A percentile compares a stretch with the other conserved stretches of the same genome.
Evolutionary conservation across 1,140 invertebrate genomes (phyloP).

Genomic region (Drosophila dunni): DNA sequence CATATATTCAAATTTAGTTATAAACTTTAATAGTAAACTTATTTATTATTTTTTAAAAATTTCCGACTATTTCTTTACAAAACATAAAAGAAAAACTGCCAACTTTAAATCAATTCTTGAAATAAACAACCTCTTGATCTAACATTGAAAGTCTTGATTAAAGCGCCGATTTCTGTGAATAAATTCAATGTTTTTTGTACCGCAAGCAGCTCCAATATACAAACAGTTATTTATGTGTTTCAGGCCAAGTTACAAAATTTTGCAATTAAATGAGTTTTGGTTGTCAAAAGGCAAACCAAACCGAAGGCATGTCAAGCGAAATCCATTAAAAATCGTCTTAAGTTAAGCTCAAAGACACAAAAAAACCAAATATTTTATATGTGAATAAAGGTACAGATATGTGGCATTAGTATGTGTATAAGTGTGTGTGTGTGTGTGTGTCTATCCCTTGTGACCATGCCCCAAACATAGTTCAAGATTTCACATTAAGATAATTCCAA

Average conservation of each 20-base stretch:
- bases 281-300: conserved; percentile 31
- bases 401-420: not conserved
- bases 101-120: too few species aligned
- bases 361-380: not conserved
- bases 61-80: too few species aligned
- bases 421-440: conserved; percentile 4
- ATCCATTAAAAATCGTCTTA: conserved; percentile 79
- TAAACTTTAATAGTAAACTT: too few species aligned
- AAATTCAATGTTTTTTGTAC: not conserved
- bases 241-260: conserved; percentile 67
- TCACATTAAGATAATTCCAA: conserved; percentile 82
- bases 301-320: conserved; percentile 70
- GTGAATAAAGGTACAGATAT: conserved; percentile 10
- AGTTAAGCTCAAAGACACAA: conserved; percentile 30
- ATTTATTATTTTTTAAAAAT: too few species aligned
- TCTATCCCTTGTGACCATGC: conserved; percentile 70
- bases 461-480: conserved; percentile 80
- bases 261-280: conserved; percentile 71
- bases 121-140: too few species aligned
- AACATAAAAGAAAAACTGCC: too few species aligned
- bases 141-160: not conserved
- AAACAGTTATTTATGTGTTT: conserved; percentile 5
- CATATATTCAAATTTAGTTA: too few species aligned
- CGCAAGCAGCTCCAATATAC: not conserved
- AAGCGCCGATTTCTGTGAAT: not conserved